Evolutionary conservation across 2,888 invertebrate genomes (phyloP).

Genomic region (Ischnura elegans): DNA sequence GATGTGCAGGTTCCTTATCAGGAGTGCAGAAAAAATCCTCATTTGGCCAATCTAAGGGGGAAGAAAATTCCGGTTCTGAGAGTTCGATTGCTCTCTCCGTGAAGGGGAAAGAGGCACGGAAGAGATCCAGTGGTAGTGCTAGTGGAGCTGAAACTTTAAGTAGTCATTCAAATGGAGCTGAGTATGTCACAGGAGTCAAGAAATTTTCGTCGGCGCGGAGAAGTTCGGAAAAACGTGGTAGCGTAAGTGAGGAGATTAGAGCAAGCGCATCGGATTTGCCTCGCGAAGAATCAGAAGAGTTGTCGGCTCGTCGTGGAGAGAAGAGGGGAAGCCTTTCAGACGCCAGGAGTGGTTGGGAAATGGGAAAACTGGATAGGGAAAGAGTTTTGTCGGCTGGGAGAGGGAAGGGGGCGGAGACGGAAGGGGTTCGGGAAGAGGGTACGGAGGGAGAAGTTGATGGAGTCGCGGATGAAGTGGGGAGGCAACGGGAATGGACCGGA

Average conservation of each 20-base stretch:
- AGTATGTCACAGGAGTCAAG: not conserved
- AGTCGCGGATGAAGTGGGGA: not conserved
- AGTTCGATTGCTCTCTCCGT: too few species aligned
- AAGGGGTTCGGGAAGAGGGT: not conserved
- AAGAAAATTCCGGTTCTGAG: too few species aligned
- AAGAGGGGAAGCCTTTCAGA: not conserved
- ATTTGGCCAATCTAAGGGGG: too few species aligned
- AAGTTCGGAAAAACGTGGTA: not conserved
- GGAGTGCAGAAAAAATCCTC: too few species aligned
- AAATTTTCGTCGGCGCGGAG: not conserved
- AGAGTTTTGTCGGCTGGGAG: not conserved
- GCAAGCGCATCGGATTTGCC: not conserved
- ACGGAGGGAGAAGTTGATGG: conserved; percentile 14
- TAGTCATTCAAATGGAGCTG: too few species aligned
- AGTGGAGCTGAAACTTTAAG: too few species aligned
- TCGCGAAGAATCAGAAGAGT: not conserved
- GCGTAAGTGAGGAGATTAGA: not conserved
- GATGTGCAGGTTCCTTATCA: too few species aligned
- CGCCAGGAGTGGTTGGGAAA: not conserved
- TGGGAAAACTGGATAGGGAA: not conserved
- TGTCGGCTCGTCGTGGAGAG: not conserved
- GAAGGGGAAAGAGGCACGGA: too few species aligned
- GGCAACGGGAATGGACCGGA: not conserved
- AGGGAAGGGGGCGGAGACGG: conserved; percentile 11
- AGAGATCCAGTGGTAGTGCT: too few species aligned